phyloP scores from a whole-genome alignment of 53 echinoderm and acorn worm genomes.

The Apostichopus leukothele region DNA sequence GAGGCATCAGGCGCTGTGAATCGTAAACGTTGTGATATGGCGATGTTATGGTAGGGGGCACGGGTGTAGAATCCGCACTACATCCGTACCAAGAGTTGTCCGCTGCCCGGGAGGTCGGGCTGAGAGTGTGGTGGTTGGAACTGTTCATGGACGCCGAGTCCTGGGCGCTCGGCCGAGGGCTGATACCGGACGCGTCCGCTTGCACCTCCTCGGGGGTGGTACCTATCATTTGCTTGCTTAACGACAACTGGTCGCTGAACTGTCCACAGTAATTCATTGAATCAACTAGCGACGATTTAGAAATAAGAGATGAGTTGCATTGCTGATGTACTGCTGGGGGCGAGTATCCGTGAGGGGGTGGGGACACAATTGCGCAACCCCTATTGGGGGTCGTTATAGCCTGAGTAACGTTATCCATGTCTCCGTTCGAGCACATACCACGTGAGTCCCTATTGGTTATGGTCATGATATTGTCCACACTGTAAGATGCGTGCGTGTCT shows the following conservation, averaged over 20 bases:
- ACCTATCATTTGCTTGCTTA: constrained; percentile 97
- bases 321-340: constrained; percentile 54
- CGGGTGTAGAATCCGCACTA: constrained; percentile 56
- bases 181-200: constrained; percentile 76
- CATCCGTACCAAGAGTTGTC: constrained; percentile 81
- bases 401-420: constrained; percentile 59
- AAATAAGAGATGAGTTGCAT: constrained; percentile 57
- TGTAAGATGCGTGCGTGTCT: constrained; percentile 61
- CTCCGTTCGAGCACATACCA: constrained; percentile 57
- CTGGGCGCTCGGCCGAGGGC: constrained; percentile 90
- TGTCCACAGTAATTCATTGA: constrained; percentile 54
- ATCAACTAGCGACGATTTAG: constrained; percentile 55
- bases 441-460: constrained; percentile 60
- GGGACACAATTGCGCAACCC: constrained; percentile 73
- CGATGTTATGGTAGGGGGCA: constrained; percentile 61
- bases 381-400: constrained; percentile 67
- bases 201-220: constrained; percentile 96
- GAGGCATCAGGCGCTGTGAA: constrained; percentile 65
- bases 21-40: constrained; percentile 84
- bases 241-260: constrained; percentile 74
- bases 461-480: constrained; percentile 96
- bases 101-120: constrained; percentile 57
- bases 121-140: constrained; percentile 54
- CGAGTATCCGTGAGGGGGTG: constrained; percentile 86
- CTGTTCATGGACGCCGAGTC: constrained; percentile 66